These are phyloP conservation scores for Norana najaformis DNA, from an alignment of 2,888 invertebrate genomes.

Conservation along the genomic window DNA sequence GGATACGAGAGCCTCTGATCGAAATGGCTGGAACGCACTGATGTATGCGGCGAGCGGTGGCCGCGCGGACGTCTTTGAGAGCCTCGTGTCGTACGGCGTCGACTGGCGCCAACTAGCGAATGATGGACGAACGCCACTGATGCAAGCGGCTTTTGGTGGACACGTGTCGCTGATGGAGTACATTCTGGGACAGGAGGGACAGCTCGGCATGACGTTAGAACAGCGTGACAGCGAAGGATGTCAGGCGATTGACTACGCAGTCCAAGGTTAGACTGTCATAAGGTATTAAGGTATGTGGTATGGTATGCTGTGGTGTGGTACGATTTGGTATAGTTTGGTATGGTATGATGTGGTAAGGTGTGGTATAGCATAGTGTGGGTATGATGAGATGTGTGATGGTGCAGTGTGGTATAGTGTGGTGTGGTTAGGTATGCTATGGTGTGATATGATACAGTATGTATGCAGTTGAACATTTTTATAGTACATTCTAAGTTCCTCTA, in stretches of 20 bases:
- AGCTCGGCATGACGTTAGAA: background rate
- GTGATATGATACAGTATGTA: too few relatives aligned
- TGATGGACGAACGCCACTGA: slow-evolving; percentile 40
- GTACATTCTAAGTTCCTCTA: too few relatives aligned
- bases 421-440: too few relatives aligned
- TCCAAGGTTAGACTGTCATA: background rate
- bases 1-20: slow-evolving; percentile 40
- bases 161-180: slow-evolving; percentile 30
- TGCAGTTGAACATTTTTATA: too few relatives aligned
- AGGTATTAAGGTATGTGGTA: too few relatives aligned
- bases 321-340: too few relatives aligned
- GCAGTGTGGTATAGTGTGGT: too few relatives aligned
- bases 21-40: slow-evolving; percentile 41
- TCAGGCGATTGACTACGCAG: background rate
- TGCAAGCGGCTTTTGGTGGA: slow-evolving; percentile 44
- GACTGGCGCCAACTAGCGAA: slow-evolving; percentile 28
- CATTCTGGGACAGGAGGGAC: background rate
- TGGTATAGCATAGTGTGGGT: too few relatives aligned
- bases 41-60: slow-evolving; percentile 40
- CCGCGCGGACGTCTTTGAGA: background rate
- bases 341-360: too few relatives aligned
- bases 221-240: background rate
- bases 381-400: too few relatives aligned
- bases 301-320: too few relatives aligned
- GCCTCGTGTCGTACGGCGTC: background rate